Conservation (phyloP, 2,888 invertebrate genomes). For the Rhaphigaster nebulosa region DNA sequence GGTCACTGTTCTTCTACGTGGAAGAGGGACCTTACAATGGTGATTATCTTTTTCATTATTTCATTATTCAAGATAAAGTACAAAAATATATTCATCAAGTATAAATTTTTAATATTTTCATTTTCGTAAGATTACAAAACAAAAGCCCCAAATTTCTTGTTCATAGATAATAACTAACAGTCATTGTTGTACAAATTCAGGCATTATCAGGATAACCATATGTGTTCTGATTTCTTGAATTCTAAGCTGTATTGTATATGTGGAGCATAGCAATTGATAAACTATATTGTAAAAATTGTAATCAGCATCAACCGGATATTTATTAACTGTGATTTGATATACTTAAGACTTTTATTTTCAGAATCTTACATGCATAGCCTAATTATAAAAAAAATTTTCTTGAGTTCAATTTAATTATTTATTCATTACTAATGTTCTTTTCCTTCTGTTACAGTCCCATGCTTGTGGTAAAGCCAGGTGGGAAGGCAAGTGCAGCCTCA, state of each 20-base stretch:
- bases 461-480: constrained; percentile 80
- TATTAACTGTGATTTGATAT: neutral
- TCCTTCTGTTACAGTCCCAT: constrained; percentile 74
- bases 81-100: neutral
- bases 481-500: constrained; percentile 75
- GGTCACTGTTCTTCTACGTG: constrained; percentile 80
- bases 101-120: neutral
- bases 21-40: constrained; percentile 84
- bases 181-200: neutral
- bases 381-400: neutral
- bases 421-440: constrained; percentile 14
- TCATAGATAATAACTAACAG: neutral
- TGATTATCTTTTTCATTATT: constrained; percentile 69
- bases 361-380: neutral
- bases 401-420: neutral
- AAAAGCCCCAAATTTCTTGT: neutral
- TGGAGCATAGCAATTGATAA: too few species aligned
- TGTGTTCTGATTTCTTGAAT: too few species aligned
- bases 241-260: neutral
- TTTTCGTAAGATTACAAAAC: neutral
- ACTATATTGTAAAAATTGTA: too few species aligned
- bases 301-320: neutral
- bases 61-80: neutral
- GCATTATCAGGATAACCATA: neutral
- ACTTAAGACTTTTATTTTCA: neutral